These are phyloP conservation scores for Spodoptera littoralis DNA, from an alignment of 2,888 invertebrate genomes.

Conservation along the genomic window DNA sequence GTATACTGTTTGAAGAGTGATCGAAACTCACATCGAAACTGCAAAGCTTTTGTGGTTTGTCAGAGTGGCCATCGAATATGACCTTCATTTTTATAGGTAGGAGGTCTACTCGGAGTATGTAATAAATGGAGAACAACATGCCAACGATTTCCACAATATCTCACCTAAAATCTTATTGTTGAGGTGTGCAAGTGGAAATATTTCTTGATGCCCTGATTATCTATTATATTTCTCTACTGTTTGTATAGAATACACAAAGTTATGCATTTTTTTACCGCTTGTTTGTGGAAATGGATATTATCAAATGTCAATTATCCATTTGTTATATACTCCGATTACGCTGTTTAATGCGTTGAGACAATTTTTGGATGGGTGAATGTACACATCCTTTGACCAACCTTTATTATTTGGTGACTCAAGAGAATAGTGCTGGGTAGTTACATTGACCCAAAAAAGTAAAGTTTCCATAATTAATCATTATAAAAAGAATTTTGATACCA, in stretches of 20 bases:
- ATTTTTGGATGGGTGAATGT: too few relatives aligned
- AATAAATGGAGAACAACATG: conserved; percentile 15
- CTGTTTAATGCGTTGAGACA: too few relatives aligned
- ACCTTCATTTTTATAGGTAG: conserved; percentile 15
- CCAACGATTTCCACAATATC: too few relatives aligned
- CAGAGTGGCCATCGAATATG: conserved; percentile 14
- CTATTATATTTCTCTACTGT: too few relatives aligned
- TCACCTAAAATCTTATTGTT: too few relatives aligned
- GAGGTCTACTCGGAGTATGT: conserved; percentile 11
- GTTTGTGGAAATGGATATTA: too few relatives aligned
- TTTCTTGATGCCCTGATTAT: too few relatives aligned
- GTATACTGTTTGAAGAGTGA: conserved; percentile 9
- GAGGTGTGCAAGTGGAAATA: too few relatives aligned
- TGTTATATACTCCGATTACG: conserved; percentile 22
- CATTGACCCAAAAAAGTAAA: conserved; percentile 13
- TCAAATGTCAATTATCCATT: conserved; percentile 13
- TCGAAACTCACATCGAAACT: conserved; percentile 4
- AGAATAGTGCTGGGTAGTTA: background rate
- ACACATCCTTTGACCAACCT: too few relatives aligned
- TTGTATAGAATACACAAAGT: too few relatives aligned
- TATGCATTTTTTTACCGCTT: too few relatives aligned
- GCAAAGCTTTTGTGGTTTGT: conserved; percentile 14
- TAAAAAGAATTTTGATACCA: conserved; percentile 17
- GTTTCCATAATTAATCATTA: conserved; percentile 12
- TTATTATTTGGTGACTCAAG: too few relatives aligned